Evolutionary conservation across 2,888 invertebrate genomes (phyloP).

Genomic region (Perizoma affinitatum): DNA sequence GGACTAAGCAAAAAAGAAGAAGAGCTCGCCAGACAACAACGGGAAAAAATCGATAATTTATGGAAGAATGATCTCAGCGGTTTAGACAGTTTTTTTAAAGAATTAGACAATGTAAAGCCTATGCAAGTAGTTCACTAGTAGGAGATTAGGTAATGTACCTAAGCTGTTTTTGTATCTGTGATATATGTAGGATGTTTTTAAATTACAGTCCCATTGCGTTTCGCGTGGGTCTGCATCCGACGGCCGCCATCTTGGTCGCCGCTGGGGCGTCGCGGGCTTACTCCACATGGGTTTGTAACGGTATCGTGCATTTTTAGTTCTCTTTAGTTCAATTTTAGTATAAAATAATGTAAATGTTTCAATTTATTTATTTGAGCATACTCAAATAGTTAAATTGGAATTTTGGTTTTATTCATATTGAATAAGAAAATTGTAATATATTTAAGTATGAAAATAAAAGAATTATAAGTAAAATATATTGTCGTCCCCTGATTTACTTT

Average conservation of each 20-base stretch:
- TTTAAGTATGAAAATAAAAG: conserved; percentile 82
- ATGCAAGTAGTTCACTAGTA: conserved; percentile 51
- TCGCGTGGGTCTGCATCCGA: conserved; percentile 83
- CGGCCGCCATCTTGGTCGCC: conserved; percentile 85
- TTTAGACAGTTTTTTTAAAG: conserved; percentile 86
- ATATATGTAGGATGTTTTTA: conserved; percentile 83
- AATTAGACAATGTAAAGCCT: conserved; percentile 85
- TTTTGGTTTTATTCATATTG: conserved; percentile 80
- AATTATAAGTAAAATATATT: conserved; percentile 54
- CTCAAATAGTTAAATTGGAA: conserved; percentile 72
- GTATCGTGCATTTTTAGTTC: conserved; percentile 81
- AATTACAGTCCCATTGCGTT: conserved; percentile 84
- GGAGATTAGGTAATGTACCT: conserved; percentile 63
- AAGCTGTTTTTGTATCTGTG: conserved; percentile 74
- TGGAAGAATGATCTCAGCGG: conserved; percentile 86
- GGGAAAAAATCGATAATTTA: conserved; percentile 75
- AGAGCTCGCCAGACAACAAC: conserved; percentile 70
- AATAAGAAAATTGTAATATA: conserved; percentile 81
- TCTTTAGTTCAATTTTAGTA: conserved; percentile 58
- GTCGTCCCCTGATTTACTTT: conserved; percentile 63
- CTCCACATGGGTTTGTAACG: conserved; percentile 85
- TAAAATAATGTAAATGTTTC: conserved; percentile 64
- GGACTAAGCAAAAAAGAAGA: conserved; percentile 76
- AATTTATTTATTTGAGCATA: conserved; percentile 72
- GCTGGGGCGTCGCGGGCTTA: conserved; percentile 85